A percentile compares a stretch with the other conserved stretches of the same genome.
Evolutionary conservation across 2,797 vertebrate species (phyloP).

Genomic region (Malacoctenus gilli): DNA sequence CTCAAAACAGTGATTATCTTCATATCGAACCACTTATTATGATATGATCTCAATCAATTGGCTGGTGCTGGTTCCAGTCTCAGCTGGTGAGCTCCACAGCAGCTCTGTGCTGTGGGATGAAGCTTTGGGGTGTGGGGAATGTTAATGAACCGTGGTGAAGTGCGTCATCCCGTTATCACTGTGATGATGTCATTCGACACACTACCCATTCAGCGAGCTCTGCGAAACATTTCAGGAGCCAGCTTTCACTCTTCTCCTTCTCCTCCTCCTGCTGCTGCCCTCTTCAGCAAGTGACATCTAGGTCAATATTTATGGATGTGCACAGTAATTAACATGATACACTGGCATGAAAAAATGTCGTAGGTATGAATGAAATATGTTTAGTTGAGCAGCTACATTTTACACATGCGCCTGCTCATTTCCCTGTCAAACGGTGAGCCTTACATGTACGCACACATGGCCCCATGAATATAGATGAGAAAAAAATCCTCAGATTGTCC

Average conservation of each 20-base stretch:
- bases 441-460: background rate
- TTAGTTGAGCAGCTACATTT: no score
- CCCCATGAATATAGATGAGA: background rate
- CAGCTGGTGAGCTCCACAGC: constrained; percentile 30
- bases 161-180: constrained; percentile 58
- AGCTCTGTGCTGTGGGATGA: constrained; percentile 26
- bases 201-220: constrained; percentile 18
- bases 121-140: constrained; percentile 47
- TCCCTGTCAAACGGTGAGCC: constrained; percentile 2
- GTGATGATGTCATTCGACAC: constrained; percentile 55
- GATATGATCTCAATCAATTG: background rate
- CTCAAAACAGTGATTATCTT: no score
- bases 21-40: no score
- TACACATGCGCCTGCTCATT: background rate
- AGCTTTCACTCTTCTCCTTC: constrained; percentile 23
- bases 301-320: constrained; percentile 21
- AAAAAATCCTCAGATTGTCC: background rate
- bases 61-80: background rate
- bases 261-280: constrained; percentile 16
- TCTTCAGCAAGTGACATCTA: constrained; percentile 8
- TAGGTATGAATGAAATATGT: no score
- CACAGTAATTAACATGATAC: constrained; percentile 22
- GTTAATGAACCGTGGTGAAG: constrained; percentile 59
- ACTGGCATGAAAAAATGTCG: constrained; percentile 3
- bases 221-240: constrained; percentile 32